Base-by-base conservation (phyloP, 2,797 vertebrate species). In the Coregonus ussuriensis region DNA sequence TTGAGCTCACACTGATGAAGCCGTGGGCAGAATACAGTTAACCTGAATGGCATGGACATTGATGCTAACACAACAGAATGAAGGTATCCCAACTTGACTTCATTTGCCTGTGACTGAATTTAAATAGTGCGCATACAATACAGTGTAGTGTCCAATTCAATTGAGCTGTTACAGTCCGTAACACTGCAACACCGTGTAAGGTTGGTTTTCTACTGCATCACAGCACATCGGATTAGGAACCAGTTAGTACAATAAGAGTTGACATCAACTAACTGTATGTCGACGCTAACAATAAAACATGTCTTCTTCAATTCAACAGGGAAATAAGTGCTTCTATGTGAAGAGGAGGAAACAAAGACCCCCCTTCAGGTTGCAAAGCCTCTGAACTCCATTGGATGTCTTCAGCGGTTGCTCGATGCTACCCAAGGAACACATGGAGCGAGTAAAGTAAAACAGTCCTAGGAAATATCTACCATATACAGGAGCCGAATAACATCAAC, bases 331-430 rank as follows among this genome's bases (percentile, higher is more conserved):
- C 16, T 59, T 56, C 71, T 35, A 35, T 37, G 31, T 73, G 53
- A 35, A 31, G 41, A 47, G 41, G 31, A 13, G 69, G 73, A 81
- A 82, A 75, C 4, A n/a, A 67, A 81, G 77, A 83, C 81, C 81
- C 77, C 79, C 81, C 37, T 65, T 68, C n/a, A 37, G 29, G 18
- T n/a, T 51, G 37, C 37, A 4, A 15, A 18, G 4, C 47, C 52
- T 29, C 25, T 53, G 14, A 72, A 72, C 52, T 54, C 13, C 33
- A 31, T 31, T 4, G 4, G 71, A 71, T 82, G 76, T 86, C 87
- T 78, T 77, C 74, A 67, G 85, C 41, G 0, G 41, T 47, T 47
- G 41, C 9, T 11, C 41, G 41, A 47, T 47, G 9, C 41, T 47
- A 11, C 41, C 9, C 41, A 35, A 35, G 33, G 4, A 35, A 35